phyloP scores from a whole-genome alignment of 2,797 vertebrate species.

The Xyrichtys novacula region DNA sequence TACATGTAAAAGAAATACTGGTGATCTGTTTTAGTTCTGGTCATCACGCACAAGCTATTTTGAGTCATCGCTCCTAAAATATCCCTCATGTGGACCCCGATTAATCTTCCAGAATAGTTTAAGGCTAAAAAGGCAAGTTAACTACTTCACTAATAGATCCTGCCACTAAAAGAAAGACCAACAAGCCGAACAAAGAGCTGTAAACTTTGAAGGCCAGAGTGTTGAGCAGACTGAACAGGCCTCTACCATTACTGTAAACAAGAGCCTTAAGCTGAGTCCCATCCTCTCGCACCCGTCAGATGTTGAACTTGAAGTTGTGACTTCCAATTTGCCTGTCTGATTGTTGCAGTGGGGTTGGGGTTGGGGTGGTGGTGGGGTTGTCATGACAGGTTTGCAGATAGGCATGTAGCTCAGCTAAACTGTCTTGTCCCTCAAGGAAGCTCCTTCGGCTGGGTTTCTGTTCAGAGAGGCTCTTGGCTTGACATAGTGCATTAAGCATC shows the following conservation, averaged over 20 bases:
- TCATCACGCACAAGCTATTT: no score
- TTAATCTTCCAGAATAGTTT: neutral
- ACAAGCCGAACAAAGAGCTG: slow-evolving; percentile 19
- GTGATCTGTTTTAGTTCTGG: no score
- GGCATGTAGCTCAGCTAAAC: slow-evolving; percentile 49
- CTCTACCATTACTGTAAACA: slow-evolving; percentile 68
- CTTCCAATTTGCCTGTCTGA: slow-evolving; percentile 68
- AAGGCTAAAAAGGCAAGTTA: neutral
- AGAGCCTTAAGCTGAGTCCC: slow-evolving; percentile 60
- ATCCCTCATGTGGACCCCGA: no score
- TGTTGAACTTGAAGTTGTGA: slow-evolving; percentile 63
- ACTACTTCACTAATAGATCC: neutral
- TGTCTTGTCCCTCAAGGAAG: slow-evolving; percentile 60
- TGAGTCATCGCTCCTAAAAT: no score
- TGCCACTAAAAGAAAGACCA: slow-evolving; percentile 30
- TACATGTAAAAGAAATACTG: no score
- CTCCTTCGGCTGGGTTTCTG: slow-evolving; percentile 49
- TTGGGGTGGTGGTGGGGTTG: slow-evolving; percentile 29
- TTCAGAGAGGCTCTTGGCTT: slow-evolving; percentile 52
- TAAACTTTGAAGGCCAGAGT: slow-evolving; percentile 41
- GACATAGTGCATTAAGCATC: slow-evolving; percentile 70
- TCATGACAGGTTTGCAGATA: slow-evolving; percentile 54
- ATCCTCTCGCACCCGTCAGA: slow-evolving; percentile 67
- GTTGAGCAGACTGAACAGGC: slow-evolving; percentile 48
- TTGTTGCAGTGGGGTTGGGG: slow-evolving; percentile 43